A percentile compares a stretch with the other conserved stretches of the same genome.
Conservation (phyloP, 37 sponge, comb jelly and placozoan species). For the Crambe crambe region DNA sequence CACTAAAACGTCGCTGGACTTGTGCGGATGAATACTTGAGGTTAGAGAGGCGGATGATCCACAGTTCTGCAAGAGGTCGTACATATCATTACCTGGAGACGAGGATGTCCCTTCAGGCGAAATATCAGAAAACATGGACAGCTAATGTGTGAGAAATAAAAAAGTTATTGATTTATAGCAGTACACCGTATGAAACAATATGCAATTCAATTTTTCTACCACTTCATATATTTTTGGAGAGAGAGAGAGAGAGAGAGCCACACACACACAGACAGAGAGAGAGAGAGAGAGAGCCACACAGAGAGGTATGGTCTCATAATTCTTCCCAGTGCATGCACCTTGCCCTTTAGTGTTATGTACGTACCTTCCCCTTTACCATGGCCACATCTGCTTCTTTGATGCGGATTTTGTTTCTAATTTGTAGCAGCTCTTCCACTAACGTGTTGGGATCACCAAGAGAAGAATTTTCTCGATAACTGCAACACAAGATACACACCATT, state of each 20-base stretch:
- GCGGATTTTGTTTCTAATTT: conserved; percentile 57
- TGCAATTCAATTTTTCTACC: too few species aligned
- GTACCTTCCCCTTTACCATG: conserved; percentile 55
- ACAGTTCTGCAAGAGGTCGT: conserved; percentile 24
- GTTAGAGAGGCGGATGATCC: not conserved
- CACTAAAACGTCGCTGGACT: conserved; percentile 31
- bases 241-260: not conserved
- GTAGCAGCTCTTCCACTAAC: conserved; percentile 51
- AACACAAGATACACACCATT: not conserved
- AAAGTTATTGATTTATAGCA: too few species aligned
- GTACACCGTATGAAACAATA: too few species aligned
- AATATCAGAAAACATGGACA: conserved; percentile 24
- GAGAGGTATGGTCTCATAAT: not conserved
- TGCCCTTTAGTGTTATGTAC: too few species aligned
- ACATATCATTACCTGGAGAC: not conserved
- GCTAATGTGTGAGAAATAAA: conserved; percentile 2
- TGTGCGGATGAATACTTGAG: conserved; percentile 11
- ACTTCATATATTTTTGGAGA: too few species aligned
- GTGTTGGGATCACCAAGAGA: conserved; percentile 53
- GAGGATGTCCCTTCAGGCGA: not conserved
- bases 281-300: not conserved
- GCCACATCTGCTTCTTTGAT: conserved; percentile 44
- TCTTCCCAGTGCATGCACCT: not conserved
- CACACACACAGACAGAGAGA: not conserved
- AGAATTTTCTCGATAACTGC: conserved; percentile 55